phyloP scores from a whole-genome alignment of 2,113 vertebrate species.

The Ibidorhyncha struthersii region DNA sequence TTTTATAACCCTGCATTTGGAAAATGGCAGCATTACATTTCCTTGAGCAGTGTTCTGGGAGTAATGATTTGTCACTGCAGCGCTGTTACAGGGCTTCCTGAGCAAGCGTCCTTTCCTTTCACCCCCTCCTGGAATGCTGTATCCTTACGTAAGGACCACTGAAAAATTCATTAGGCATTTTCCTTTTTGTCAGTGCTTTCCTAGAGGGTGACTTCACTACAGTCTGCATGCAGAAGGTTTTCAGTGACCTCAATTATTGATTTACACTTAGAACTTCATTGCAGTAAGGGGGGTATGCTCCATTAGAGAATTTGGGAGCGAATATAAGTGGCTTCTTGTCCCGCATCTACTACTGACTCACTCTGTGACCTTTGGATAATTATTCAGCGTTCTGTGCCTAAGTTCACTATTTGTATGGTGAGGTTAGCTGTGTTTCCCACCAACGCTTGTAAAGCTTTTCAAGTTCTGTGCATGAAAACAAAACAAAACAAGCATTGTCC shows the following conservation, averaged over 20 bases:
- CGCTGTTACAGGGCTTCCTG: not conserved
- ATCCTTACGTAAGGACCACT: not conserved
- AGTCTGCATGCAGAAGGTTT: not conserved
- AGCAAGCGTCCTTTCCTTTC: not conserved
- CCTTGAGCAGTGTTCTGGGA: conserved; percentile 45
- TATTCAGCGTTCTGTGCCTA: not conserved
- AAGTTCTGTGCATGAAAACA: not conserved
- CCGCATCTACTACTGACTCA: not conserved
- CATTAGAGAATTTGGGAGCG: not conserved
- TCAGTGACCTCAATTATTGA: conserved; percentile 9
- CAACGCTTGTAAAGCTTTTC: not conserved
- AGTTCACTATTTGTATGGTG: not conserved
- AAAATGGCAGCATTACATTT: conserved; percentile 52
- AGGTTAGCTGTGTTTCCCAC: not conserved
- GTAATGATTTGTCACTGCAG: conserved; percentile 44
- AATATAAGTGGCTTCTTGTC: not conserved
- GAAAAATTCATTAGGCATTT: not conserved
- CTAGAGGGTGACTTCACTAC: not conserved
- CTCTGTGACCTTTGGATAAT: conserved; percentile 14
- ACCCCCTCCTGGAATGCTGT: not conserved
- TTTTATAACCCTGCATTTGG: conserved; percentile 68
- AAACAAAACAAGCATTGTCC: not conserved
- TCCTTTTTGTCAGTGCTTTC: conserved; percentile 3
- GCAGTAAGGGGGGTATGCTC: not conserved
- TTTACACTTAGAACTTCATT: not conserved